These are phyloP conservation scores for Drosophila kikkawai DNA, from an alignment of 1,140 invertebrate genomes.

Conservation along the genomic window DNA sequence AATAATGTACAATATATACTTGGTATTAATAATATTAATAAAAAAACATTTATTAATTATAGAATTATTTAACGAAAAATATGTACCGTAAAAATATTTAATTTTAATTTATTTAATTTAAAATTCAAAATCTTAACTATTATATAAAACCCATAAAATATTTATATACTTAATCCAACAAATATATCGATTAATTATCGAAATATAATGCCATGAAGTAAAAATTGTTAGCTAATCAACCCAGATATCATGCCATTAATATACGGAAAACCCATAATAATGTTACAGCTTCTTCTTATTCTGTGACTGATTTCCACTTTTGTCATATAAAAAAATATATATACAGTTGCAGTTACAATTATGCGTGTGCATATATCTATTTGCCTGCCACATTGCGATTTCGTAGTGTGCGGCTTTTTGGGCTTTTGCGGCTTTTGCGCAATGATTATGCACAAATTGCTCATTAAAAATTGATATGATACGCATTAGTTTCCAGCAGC, in stretches of 20 bases:
- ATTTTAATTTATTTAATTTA: no score
- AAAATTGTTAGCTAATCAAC: no score
- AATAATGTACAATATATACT: no score
- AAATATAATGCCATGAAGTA: no score
- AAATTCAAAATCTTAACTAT: no score
- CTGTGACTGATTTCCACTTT: slow-evolving; percentile 5
- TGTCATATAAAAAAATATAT: slow-evolving; percentile 5
- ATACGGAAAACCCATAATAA: not conserved
- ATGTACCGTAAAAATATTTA: no score
- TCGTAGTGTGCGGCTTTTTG: slow-evolving; percentile 48
- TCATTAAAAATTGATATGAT: slow-evolving; percentile 63
- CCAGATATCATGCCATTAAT: not conserved
- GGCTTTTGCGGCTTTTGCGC: slow-evolving; percentile 46
- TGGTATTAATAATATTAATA: no score
- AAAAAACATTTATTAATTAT: no score
- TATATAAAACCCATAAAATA: no score
- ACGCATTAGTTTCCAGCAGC: slow-evolving; percentile 35
- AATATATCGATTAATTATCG: no score
- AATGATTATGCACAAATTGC: slow-evolving; percentile 68
- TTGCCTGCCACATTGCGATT: slow-evolving; percentile 29
- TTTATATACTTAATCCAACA: no score
- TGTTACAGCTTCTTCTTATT: not conserved
- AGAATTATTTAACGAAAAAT: no score
- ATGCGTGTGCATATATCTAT: not conserved
- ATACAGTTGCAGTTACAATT: slow-evolving; percentile 4